A percentile compares a stretch with the other conserved stretches of the same genome.
Conservation (phyloP, 2,888 invertebrate species). For the Gerris lacustris region DNA sequence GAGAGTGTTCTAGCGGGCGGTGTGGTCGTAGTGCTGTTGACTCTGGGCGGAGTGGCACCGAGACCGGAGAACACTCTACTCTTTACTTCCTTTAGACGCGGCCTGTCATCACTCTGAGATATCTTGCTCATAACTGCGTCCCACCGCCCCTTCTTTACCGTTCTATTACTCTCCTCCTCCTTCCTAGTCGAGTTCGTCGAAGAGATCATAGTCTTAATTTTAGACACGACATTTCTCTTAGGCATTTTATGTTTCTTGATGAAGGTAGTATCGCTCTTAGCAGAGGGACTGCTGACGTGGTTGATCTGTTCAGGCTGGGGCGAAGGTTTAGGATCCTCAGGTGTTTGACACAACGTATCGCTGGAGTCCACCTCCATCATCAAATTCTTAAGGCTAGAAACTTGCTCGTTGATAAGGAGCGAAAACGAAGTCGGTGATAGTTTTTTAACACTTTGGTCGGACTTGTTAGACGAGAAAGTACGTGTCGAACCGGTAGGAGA, state of each 20-base stretch:
- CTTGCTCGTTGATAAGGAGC: slow-evolving; percentile 26
- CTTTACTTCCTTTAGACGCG: slow-evolving; percentile 68
- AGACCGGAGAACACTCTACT: slow-evolving; percentile 53
- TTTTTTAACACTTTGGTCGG: slow-evolving; percentile 40
- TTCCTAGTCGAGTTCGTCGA: slow-evolving; percentile 39
- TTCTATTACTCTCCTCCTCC: slow-evolving; percentile 42
- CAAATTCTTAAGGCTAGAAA: slow-evolving; percentile 28
- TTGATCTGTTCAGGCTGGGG: slow-evolving; percentile 15
- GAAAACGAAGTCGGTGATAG: slow-evolving; percentile 27
- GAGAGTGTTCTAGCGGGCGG: slow-evolving; percentile 20
- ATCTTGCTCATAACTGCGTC: slow-evolving; percentile 76
- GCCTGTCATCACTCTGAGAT: slow-evolving; percentile 56
- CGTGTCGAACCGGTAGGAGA: slow-evolving; percentile 52
- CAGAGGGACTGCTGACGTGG: slow-evolving; percentile 14
- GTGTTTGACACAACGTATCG: slow-evolving; percentile 26
- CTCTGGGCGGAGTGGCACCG: slow-evolving; percentile 9
- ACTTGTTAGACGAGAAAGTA: slow-evolving; percentile 37
- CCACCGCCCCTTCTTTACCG: slow-evolving; percentile 55
- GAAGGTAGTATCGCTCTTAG: slow-evolving; percentile 35
- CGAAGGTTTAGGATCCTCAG: slow-evolving; percentile 11
- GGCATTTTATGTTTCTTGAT: slow-evolving; percentile 63
- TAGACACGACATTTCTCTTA: slow-evolving; percentile 61
- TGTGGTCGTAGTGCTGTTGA: slow-evolving; percentile 14
- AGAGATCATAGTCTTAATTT: slow-evolving; percentile 60
- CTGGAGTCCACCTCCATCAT: slow-evolving; percentile 25